Base-by-base conservation (phyloP, 2,113 vertebrate species). In the Catharus minimus region DNA sequence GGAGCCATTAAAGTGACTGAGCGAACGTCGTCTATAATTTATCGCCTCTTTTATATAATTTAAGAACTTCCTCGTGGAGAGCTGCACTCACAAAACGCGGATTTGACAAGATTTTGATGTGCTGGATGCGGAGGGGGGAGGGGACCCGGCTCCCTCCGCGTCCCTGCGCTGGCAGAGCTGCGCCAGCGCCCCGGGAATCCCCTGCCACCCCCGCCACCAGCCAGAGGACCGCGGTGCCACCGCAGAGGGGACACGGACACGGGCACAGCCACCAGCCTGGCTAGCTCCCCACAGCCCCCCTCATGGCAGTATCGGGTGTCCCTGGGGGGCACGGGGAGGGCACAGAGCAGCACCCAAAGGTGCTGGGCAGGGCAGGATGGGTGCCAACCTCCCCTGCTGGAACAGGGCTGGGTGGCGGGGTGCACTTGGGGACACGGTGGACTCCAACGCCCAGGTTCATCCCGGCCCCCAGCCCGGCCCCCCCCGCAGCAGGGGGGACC, bases 11-110 rank as follows among this genome's bases (percentile, higher is more conserved):
- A 95, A 90, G 95, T 91, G 95, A 93, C 92, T 39, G 92, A 92
- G 91, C 46, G 81, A 93, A 77, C 93, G 92, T 77, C 95, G 71
- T 93, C 96, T 85, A 93, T 95, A 95, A 96, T 96, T 96, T 95
- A 96, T 96, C 91, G 79, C 94, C 95, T 94, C 94, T 93, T 95
- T 95, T 96, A 93, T 96, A 94, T 96, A 95, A 96, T 96, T 96
- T 95, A 96, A 94, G 94, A 95, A 95, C 94, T 96, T 96, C 96
- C 95, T 89, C 56, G 81, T 38, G 93, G 87, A 89, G 91, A 92
- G 85, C 90, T 19, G 94, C 92, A 33, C 94, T 83, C 76, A 44
- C 91, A 82, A 86, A 92, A 89, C 46, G 92, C 69, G 30, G 86
- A 79, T 81, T 64, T 93, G 93, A 93, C 91, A 90, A 49, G 91